Base-by-base conservation (phyloP, 37 sponge, comb jelly and placozoan genomes). In the Geodia barretti region DNA sequence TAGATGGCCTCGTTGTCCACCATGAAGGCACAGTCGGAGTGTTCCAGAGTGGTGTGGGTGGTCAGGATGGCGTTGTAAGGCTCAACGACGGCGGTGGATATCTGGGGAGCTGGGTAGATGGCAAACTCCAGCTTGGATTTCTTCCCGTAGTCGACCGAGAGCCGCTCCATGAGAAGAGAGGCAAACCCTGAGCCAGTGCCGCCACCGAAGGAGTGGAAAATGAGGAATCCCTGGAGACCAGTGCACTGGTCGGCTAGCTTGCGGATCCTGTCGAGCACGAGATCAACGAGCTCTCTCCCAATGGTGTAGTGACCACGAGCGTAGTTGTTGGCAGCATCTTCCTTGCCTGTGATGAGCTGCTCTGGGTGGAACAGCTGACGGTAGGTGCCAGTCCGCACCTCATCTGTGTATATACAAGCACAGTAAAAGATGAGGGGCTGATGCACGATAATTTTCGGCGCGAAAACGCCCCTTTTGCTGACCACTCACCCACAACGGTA, bases 301-400 rank as follows among this genome's bases (percentile, higher is more conserved):
- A 96, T 81, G 41, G 96, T 96, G 88, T 96, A 96, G 86, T 92
- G 93, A 17, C 96, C 96, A 66, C 96, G 96, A 75, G 96, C 92
- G 79, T 96, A 96, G 88, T 96, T 96, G 89, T 96, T 96, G 62
- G 96, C 96, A 20, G 96, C 96, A 87, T 92, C 96, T 81, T 92
- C 96, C 74, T 92, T 96, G 28, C 93, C 93, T 38, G 88, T 90
- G 76, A 96, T 90, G 75, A 96, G 91, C 83, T 92, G 96, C 59
- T 96, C 96, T 9, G 96, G 95, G 60, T 95, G 95, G 81, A 95
- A 95, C 70, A 95, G 92, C 72, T 92, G 92, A 29, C 96, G 79
- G 73, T 95, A 95, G 42, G 89, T 82, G 23, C 96, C 96, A 11
- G 92, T 95, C 23, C 96, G 89, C 8, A 95, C 88, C 70, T 91